These are phyloP conservation scores for Panorpa germanica DNA, from an alignment of 2,888 invertebrate species.

Conservation along the genomic window DNA sequence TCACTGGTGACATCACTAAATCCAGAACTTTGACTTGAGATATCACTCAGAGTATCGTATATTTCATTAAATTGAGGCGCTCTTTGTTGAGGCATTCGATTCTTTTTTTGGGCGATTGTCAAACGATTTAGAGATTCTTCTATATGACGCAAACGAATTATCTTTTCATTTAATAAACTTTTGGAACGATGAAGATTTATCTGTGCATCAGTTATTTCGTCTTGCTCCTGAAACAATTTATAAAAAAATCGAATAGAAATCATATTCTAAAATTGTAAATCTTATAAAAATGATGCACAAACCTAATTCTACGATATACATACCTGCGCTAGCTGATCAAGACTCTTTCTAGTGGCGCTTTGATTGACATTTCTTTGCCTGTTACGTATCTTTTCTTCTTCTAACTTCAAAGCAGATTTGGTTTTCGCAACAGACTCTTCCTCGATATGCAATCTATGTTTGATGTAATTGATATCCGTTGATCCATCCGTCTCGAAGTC, in stretches of 20 bases:
- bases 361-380: too few species aligned
- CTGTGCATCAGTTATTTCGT: constrained; percentile 67
- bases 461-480: too few species aligned
- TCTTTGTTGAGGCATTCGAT: too few species aligned
- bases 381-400: too few species aligned
- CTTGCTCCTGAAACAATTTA: constrained; percentile 45
- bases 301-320: too few species aligned
- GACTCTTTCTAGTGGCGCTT: too few species aligned
- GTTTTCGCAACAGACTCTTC: constrained; percentile 69
- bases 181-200: constrained; percentile 65
- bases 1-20: constrained; percentile 46
- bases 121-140: constrained; percentile 56
- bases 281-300: background rate
- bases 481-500: too few species aligned
- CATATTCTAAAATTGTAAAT: background rate
- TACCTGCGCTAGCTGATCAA: too few species aligned
- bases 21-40: constrained; percentile 36
- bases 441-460: constrained; percentile 63
- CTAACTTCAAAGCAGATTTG: too few species aligned
- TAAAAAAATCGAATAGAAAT: constrained; percentile 13
- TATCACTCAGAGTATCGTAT: constrained; percentile 44
- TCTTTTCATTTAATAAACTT: constrained; percentile 63
- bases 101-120: constrained; percentile 27
- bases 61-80: constrained; percentile 19
- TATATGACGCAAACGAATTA: constrained; percentile 58